Percentiles rank a stretch among this genome's conserved stretches.
Evolutionary conservation across 2,888 invertebrate genomes (phyloP).

Genomic region (Agrilus mali): DNA sequence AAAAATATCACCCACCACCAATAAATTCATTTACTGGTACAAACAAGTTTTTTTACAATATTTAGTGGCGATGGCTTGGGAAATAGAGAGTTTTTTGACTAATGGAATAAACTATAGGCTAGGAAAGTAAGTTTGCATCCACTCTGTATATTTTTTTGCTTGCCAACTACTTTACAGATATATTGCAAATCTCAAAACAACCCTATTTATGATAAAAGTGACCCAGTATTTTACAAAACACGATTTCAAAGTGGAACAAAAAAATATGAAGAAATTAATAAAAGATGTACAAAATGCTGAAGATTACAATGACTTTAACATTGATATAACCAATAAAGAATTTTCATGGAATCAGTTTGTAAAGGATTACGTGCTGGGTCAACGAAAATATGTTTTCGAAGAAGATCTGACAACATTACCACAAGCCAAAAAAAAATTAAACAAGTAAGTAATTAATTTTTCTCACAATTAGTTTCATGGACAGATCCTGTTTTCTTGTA

Average conservation of each 20-base stretch:
- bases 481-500: too few relatives aligned
- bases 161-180: too few relatives aligned
- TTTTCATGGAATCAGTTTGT: slow-evolving; percentile 73
- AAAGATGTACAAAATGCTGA: slow-evolving; percentile 38
- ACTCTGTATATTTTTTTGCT: too few relatives aligned
- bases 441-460: slow-evolving; percentile 37
- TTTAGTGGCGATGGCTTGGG: too few relatives aligned
- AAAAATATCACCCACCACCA: slow-evolving; percentile 61
- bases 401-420: slow-evolving; percentile 55
- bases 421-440: slow-evolving; percentile 50
- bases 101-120: too few relatives aligned
- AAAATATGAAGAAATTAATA: slow-evolving; percentile 47
- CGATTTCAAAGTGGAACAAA: slow-evolving; percentile 57
- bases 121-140: too few relatives aligned
- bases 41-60: slow-evolving; percentile 68
- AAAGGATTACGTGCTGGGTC: slow-evolving; percentile 70
- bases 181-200: too few relatives aligned
- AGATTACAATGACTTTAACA: slow-evolving; percentile 49
- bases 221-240: slow-evolving; percentile 70
- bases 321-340: slow-evolving; percentile 42
- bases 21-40: slow-evolving; percentile 57
- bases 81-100: too few relatives aligned
- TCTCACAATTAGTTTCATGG: too few relatives aligned
- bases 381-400: slow-evolving; percentile 69
- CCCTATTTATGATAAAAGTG: slow-evolving; percentile 55